A percentile compares a stretch with the other conserved stretches of the same genome.
Evolutionary conservation across 2,888 invertebrate genomes (phyloP).

Genomic region (Didymodactylos carnosus): DNA sequence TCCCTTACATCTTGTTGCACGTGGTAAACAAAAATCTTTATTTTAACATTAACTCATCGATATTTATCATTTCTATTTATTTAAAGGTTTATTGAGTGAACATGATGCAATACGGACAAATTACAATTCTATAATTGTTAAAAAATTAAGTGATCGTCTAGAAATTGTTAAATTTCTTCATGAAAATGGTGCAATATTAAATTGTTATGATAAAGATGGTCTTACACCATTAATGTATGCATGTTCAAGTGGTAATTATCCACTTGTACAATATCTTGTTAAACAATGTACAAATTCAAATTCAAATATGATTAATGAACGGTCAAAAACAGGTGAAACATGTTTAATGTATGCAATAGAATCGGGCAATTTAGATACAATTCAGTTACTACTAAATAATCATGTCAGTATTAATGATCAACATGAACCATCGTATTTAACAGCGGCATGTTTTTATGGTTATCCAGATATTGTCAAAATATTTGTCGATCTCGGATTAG

Average conservation of each 20-base stretch:
- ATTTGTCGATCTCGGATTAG: background rate
- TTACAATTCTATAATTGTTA: background rate
- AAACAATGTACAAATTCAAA: background rate
- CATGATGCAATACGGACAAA: background rate
- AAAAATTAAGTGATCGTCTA: background rate
- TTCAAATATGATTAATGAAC: background rate
- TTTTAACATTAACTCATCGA: no score
- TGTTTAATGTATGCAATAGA: background rate
- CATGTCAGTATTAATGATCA: background rate
- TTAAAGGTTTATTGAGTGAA: background rate
- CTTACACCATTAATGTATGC: slow-evolving; percentile 12
- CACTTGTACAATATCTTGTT: background rate
- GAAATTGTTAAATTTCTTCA: background rate
- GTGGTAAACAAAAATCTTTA: no score
- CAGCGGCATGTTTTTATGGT: background rate
- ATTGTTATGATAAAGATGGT: background rate
- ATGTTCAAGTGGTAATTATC: slow-evolving; percentile 8
- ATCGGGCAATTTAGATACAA: background rate
- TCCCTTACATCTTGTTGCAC: background rate
- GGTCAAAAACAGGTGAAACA: background rate
- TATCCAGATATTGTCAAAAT: background rate
- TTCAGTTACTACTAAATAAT: background rate
- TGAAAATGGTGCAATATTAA: background rate
- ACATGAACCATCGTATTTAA: background rate
- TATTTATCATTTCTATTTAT: no score